phyloP scores from a whole-genome alignment of 2,888 invertebrate genomes.

The Pogonocherus hispidulus region DNA sequence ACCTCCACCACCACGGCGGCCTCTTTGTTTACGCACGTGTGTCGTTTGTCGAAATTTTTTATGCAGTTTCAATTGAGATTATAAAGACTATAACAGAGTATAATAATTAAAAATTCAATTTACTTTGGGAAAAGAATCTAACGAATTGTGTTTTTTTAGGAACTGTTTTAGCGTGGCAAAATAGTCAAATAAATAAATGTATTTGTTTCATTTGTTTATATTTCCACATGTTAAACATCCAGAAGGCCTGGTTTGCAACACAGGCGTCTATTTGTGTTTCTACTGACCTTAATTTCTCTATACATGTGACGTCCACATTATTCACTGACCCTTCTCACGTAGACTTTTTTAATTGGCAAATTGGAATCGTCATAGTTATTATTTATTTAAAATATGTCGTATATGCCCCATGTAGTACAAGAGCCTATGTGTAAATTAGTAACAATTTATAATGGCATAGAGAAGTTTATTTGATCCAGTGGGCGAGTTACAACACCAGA shows the following conservation, averaged over 20 bases:
- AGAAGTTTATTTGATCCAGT: background rate
- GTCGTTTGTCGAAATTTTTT: too few relatives aligned
- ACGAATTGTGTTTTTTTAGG: too few relatives aligned
- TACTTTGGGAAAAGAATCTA: too few relatives aligned
- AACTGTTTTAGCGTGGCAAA: too few relatives aligned
- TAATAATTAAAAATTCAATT: too few relatives aligned
- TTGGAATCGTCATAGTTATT: constrained; percentile 1
- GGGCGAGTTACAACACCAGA: constrained; percentile 2
- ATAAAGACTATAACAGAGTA: too few relatives aligned
- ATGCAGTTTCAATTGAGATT: too few relatives aligned
- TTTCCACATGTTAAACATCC: background rate
- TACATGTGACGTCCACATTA: constrained; percentile 16
- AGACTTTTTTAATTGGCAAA: background rate
- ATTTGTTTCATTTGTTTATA: background rate
- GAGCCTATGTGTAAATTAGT: background rate
- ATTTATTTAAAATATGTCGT: background rate
- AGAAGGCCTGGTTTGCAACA: constrained; percentile 1
- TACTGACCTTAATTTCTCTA: background rate
- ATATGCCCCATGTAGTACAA: background rate
- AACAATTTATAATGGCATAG: background rate
- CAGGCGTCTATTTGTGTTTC: background rate
- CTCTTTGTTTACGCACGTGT: too few relatives aligned
- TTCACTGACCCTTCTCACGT: constrained; percentile 40
- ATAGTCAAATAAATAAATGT: too few relatives aligned
- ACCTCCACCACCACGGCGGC: too few relatives aligned